Base-by-base conservation (phyloP, 2,797 vertebrate species). In the Lutjanus campechanus region DNA sequence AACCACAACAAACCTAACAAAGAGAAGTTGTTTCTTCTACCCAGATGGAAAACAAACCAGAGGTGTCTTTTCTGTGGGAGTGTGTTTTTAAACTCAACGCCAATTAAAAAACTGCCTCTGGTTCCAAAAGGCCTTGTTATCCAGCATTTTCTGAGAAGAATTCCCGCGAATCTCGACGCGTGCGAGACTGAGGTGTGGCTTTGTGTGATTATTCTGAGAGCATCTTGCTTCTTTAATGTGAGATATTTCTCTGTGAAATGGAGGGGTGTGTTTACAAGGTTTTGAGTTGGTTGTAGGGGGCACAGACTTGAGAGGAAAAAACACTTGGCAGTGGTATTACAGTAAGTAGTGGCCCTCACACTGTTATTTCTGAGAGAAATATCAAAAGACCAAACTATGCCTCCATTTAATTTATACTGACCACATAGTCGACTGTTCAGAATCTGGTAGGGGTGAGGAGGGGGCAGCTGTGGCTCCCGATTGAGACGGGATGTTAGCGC, bases 41-140 rank as follows among this genome's bases (percentile, higher is more conserved):
- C 13, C 54, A 56, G 76, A 84, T 36, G 43, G 71, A 74, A 85
- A 82, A 69, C 25, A 81, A 85, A 80, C 61, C 81, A 65, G 43
- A 66, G 47, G 67, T 87, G 79, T 75, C 50, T 60, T 83, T 84
- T 82, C 43, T 66, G 54, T n/a, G 75, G 51, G 66, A 72, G 75
- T 60, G 25, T 73, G 55, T 84, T 84, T 81, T 68, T 63, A 61
- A 73, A 77, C 60, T 78, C 53, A 44, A 16, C 41, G 73, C 75
- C 85, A 90, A 88, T 85, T 83, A 79, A 80, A 73, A 71, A 84
- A 71, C 41, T 11, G 44, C 63, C 50, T 61, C 72, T 68, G 54
- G 43, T 79, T 87, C 73, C 68, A 68, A 40, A 54, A 83, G 68
- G 46, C 50, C 58, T 73, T 77, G 49, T 86, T 86, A 85, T 73